These are phyloP conservation scores for Cladorhizidae sp. DNA, from an alignment of 37 sponge, comb jelly and placozoan species.

Conservation along the genomic window DNA sequence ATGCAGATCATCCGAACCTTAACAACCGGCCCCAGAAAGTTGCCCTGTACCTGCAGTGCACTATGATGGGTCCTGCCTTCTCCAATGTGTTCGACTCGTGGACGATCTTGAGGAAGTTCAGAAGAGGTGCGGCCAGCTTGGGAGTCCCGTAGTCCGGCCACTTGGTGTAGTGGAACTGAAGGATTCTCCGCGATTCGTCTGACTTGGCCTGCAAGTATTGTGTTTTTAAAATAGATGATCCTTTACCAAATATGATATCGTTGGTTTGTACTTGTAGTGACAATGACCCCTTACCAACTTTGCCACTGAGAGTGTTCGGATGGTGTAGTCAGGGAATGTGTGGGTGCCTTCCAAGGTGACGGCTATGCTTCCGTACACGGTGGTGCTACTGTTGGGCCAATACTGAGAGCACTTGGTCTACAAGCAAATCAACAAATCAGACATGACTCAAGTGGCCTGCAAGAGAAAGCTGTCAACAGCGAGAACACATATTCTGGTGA, in stretches of 20 bases:
- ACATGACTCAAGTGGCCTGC: too few relatives aligned
- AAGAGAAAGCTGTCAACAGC: too few relatives aligned
- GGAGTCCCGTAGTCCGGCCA: slow-evolving; percentile 92
- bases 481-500: too few relatives aligned
- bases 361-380: slow-evolving; percentile 30
- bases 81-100: slow-evolving; percentile 22
- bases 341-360: slow-evolving; percentile 56
- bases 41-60: slow-evolving; percentile 89
- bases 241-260: not conserved
- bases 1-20: too few relatives aligned
- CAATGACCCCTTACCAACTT: slow-evolving; percentile 31
- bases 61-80: slow-evolving; percentile 54
- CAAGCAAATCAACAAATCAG: too few relatives aligned
- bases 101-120: slow-evolving; percentile 52
- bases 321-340: slow-evolving; percentile 77
- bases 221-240: not conserved
- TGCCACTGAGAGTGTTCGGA: slow-evolving; percentile 60
- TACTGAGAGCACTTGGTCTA: slow-evolving; percentile 84
- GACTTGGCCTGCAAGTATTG: slow-evolving; percentile 4
- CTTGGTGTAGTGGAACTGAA: slow-evolving; percentile 84
- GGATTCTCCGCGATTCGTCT: slow-evolving; percentile 43
- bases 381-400: slow-evolving; percentile 74
- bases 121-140: slow-evolving; percentile 54
- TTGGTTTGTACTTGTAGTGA: too few relatives aligned
- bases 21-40: too few relatives aligned